Percentiles rank a stretch among this genome's conserved stretches.
phyloP scores from a whole-genome alignment of 2,113 vertebrate species.

The Euleptes europaea region DNA sequence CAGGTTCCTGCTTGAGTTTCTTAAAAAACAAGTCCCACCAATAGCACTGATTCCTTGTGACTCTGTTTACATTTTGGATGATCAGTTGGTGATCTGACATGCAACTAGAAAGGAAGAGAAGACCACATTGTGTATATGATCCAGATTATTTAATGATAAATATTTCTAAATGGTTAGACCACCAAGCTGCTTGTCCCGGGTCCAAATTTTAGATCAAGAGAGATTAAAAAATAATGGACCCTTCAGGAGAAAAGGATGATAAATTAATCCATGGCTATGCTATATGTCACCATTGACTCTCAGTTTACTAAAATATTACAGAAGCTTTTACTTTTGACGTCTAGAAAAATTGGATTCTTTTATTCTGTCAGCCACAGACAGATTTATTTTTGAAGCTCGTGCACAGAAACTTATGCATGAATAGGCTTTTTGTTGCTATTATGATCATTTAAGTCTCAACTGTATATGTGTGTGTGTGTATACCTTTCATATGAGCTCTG shows the following conservation, averaged over 20 bases:
- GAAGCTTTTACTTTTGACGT: conserved; percentile 51
- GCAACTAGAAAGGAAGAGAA: accelerated
- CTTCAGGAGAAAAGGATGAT: conserved; percentile 49
- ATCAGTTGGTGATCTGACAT: neutral
- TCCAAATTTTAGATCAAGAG: conserved; percentile 52
- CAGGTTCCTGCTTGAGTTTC: too few species aligned
- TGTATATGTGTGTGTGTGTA: neutral
- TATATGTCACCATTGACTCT: conserved; percentile 44
- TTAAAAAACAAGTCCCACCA: neutral
- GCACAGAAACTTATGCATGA: neutral
- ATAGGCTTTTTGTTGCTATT: conserved; percentile 37
- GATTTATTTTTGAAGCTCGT: conserved; percentile 49
- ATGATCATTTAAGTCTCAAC: conserved; percentile 24
- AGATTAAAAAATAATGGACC: conserved; percentile 51
- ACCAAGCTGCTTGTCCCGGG: conserved; percentile 43
- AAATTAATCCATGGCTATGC: conserved; percentile 49
- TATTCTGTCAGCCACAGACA: conserved; percentile 36
- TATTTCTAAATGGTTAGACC: neutral
- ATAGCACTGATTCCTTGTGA: neutral
- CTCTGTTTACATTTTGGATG: neutral
- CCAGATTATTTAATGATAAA: neutral
- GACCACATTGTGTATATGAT: neutral
- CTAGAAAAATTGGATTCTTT: conserved; percentile 58
- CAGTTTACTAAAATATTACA: conserved; percentile 67
- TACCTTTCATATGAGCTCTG: conserved; percentile 14